Conservation (phyloP, 2,888 invertebrate genomes). For the Zaprionus obscuricornis region DNA sequence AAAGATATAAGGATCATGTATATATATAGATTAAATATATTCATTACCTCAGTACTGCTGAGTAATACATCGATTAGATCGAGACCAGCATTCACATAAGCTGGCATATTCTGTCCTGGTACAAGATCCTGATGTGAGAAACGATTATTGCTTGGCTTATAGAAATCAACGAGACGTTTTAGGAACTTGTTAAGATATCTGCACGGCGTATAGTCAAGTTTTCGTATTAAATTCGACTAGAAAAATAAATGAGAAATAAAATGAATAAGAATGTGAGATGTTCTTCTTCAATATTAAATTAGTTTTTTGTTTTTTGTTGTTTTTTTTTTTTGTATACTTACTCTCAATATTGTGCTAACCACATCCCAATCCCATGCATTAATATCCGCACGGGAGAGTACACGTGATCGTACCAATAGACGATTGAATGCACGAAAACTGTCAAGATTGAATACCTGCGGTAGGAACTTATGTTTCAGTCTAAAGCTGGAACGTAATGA, state of each 20-base stretch:
- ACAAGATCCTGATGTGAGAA: conserved; percentile 93
- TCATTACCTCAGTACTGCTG: conserved; percentile 73
- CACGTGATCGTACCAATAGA: conserved; percentile 91
- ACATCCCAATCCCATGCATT: conserved; percentile 96
- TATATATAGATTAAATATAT: too few relatives aligned
- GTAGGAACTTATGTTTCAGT: conserved; percentile 83
- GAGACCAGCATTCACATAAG: conserved; percentile 81
- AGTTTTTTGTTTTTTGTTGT: background rate
- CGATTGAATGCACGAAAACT: conserved; percentile 86
- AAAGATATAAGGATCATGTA: too few relatives aligned
- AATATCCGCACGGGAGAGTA: conserved; percentile 91
- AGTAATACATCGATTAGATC: conserved; percentile 83
- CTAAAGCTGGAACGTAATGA: conserved; percentile 82
- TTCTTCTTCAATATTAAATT: too few relatives aligned
- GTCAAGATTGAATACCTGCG: conserved; percentile 84
- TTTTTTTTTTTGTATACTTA: conserved; percentile 74
- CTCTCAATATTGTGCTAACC: conserved; percentile 92
- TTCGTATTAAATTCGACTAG: conserved; percentile 84
- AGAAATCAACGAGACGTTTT: conserved; percentile 91
- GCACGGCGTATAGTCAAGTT: conserved; percentile 87
- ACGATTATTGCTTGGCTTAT: conserved; percentile 93
- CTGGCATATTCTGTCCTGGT: conserved; percentile 78
- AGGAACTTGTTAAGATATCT: conserved; percentile 85
- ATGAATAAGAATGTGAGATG: background rate
- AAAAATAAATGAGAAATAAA: background rate